Evolutionary conservation across 37 sponge, comb jelly and placozoan species (phyloP), one percentile per base, ranked within the genome.

Genomic region (Hexactinellida sp.): DNA sequence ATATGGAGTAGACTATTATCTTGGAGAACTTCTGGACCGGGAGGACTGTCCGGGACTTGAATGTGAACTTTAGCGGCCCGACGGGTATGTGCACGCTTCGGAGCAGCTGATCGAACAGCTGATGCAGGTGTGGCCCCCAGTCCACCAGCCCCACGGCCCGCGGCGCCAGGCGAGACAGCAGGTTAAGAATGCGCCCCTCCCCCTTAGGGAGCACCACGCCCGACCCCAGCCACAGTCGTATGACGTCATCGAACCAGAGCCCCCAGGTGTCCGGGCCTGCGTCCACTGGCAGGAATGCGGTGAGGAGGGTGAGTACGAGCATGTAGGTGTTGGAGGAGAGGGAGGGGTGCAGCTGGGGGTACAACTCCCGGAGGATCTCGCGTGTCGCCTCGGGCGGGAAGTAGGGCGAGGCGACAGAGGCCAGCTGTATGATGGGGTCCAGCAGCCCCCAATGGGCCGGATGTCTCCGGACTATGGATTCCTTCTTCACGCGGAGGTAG

Each of bases 341-440:
- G 85, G 88, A 90, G 37, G 92, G 91, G 84, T 94, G 95, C 30
- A 97, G 54, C 84, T 87, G 38, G 36, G 98, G 98, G 36, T 88
- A 55, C 91, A 92, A 92, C 71, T 97, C 98, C 36, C 92, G 88
- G 54, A 97, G 83, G 88, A 97, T 95, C 89, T 97, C 96, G 32
- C 87, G 86, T 13, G 98, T 97, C 25, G 88, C 84, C 85, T 90
- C 93, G 3, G 85, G 84, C 84, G 98, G 89, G 85, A 97, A 97
- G 82, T 97, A 97, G 55, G 94, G 93, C 76, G 13, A 71, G 7
- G 82, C 36, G 38, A 36, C 1, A 55, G 36, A 39, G 38, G 24
- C 9, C 16, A 54, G 38, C 38, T 82, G 54, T 16, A 85, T 13
- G 39, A 37, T 38, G 84, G 39, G 39, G 38, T 83, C 39, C 24